These are phyloP conservation scores for Tadarida brasiliensis DNA, from an alignment of 2,797 vertebrate species.

Conservation along the genomic window DNA sequence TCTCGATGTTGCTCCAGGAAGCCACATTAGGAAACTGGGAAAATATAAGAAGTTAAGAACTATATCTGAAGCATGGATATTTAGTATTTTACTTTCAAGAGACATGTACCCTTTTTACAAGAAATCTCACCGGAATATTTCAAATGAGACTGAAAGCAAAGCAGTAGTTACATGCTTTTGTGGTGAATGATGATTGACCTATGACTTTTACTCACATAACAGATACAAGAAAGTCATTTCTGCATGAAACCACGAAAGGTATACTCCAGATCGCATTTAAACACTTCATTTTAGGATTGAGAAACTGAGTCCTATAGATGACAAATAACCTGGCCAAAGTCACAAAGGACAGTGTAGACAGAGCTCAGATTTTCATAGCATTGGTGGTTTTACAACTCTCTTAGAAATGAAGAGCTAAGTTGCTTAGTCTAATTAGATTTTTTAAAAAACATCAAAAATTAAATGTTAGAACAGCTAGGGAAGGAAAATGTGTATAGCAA, in stretches of 20 bases:
- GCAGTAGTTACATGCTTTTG: neutral
- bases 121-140: slow-evolving; percentile 16
- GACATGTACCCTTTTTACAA: neutral
- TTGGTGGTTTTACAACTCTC: slow-evolving; percentile 18
- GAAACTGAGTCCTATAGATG: slow-evolving; percentile 6
- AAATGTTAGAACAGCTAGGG: neutral
- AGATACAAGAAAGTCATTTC: slow-evolving; percentile 24
- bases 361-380: neutral
- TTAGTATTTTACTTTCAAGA: slow-evolving; percentile 38
- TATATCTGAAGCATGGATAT: neutral
- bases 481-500: neutral
- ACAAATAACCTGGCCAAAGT: neutral
- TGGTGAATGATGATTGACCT: neutral
- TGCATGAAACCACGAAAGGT: slow-evolving; percentile 28
- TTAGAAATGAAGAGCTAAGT: slow-evolving; percentile 36
- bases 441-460: neutral
- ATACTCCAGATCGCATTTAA: neutral
- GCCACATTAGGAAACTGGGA: neutral
- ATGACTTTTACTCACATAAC: neutral
- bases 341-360: neutral
- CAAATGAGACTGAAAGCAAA: slow-evolving; percentile 43
- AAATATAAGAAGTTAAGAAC: neutral
- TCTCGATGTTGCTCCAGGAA: neutral
- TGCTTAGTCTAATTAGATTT: neutral
- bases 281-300: neutral